A percentile compares a stretch with the other conserved stretches of the same genome.
phyloP scores from a whole-genome alignment of 1,140 invertebrate genomes.

The Drosophila arizonae region DNA sequence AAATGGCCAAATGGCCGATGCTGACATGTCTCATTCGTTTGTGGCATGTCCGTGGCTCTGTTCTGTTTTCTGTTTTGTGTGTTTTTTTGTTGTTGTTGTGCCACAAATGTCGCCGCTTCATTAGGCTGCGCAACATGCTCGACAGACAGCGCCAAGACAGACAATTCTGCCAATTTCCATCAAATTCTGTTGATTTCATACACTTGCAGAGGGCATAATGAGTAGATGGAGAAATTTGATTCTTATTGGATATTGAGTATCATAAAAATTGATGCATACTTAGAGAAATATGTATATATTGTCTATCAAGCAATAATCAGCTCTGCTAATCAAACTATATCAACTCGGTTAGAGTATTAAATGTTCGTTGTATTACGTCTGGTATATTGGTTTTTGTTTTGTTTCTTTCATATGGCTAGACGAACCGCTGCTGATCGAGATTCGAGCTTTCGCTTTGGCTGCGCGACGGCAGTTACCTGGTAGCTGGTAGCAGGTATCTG shows the following conservation, averaged over 20 bases:
- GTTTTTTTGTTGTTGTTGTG: constrained; percentile 7
- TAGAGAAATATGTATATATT: too few relatives aligned
- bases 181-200: constrained; percentile 56
- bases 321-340: too few relatives aligned
- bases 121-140: constrained; percentile 55
- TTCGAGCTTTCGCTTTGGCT: constrained; percentile 66
- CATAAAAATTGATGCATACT: too few relatives aligned
- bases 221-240: background rate
- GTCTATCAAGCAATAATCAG: too few relatives aligned
- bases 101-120: constrained; percentile 70
- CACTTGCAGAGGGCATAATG: background rate
- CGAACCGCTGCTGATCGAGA: constrained; percentile 62
- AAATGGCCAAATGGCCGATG: constrained; percentile 42
- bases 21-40: constrained; percentile 38
- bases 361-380: background rate
- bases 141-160: constrained; percentile 44
- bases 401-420: constrained; percentile 58
- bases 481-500: constrained; percentile 22
- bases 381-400: background rate
- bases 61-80: background rate
- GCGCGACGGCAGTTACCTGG: constrained; percentile 9
- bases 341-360: constrained; percentile 7
- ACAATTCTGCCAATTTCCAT: constrained; percentile 79
- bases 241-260: background rate
- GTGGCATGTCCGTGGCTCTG: constrained; percentile 28